These are phyloP conservation scores for Sebastolobus alascanus DNA, from an alignment of 2,797 vertebrate species.

Conservation along the genomic window DNA sequence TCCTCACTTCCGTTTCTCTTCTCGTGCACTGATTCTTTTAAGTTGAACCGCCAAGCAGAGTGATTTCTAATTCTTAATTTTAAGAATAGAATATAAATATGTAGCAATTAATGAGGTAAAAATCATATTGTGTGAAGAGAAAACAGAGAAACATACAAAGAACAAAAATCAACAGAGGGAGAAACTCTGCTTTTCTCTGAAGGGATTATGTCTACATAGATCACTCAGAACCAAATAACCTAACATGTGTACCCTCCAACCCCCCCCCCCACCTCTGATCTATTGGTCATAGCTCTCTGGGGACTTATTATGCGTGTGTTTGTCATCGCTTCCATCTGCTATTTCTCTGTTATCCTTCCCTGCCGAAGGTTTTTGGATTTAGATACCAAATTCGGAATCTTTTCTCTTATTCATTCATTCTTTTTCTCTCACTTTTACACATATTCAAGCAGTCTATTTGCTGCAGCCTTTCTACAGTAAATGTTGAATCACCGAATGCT, in stretches of 20 bases:
- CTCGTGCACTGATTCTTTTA: too few species aligned
- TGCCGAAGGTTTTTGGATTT: not conserved
- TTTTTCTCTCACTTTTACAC: constrained; percentile 6
- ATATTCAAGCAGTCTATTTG: not conserved
- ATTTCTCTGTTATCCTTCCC: not conserved
- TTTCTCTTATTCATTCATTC: not conserved
- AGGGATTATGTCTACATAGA: not conserved
- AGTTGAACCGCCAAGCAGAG: too few species aligned
- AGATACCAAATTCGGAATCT: not conserved
- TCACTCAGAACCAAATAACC: constrained; percentile 14
- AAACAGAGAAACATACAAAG: not conserved
- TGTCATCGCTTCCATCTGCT: not conserved
- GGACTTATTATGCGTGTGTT: constrained; percentile 11
- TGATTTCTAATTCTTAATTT: too few species aligned
- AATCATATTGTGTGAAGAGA: not conserved
- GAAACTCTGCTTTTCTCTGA: too few species aligned
- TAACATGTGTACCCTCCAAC: constrained; percentile 6
- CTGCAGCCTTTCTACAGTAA: not conserved
- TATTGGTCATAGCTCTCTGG: constrained; percentile 11
- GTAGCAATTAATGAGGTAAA: not conserved
- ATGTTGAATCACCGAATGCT: constrained; percentile 11
- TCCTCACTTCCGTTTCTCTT: too few species aligned
- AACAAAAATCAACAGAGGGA: not conserved
- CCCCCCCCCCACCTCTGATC: constrained; percentile 10
- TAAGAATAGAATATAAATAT: not conserved